Percentiles rank a stretch among this genome's conserved stretches.
phyloP scores from a whole-genome alignment of 2,797 vertebrate genomes.

The Dermochelys coriacea region DNA sequence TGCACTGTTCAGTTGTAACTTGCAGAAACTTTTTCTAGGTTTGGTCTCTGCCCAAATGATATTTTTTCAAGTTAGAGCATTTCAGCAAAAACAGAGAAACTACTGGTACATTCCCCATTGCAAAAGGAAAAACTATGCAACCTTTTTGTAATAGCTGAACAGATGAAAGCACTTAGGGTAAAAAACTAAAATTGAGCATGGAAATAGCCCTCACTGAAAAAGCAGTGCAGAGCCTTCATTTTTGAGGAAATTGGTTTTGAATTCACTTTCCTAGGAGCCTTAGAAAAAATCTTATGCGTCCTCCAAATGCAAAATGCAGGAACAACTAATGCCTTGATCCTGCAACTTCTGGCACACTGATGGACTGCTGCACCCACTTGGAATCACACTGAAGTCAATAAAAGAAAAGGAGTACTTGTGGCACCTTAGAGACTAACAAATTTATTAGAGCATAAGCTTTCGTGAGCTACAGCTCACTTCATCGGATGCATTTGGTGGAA shows the following conservation, averaged over 20 bases:
- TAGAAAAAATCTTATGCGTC: neutral
- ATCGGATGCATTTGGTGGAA: too few relatives aligned
- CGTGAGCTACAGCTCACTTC: too few relatives aligned
- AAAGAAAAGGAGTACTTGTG: too few relatives aligned
- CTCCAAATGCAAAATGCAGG: neutral
- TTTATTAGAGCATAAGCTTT: too few relatives aligned
- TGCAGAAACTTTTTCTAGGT: neutral
- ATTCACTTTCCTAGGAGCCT: neutral
- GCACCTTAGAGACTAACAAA: too few relatives aligned
- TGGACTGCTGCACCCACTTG: neutral
- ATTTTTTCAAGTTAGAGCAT: neutral
- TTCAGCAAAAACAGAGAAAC: neutral
- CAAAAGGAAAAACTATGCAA: neutral
- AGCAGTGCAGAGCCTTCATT: neutral
- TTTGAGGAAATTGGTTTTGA: neutral
- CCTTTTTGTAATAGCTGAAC: neutral
- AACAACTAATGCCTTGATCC: neutral
- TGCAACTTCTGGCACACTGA: neutral
- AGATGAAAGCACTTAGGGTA: neutral
- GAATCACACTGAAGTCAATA: fast-evolving
- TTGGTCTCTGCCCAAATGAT: neutral
- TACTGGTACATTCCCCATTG: fast-evolving
- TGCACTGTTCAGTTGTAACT: neutral
- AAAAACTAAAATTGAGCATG: neutral
- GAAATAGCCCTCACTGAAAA: neutral